A percentile compares a stretch with the other conserved stretches of the same genome.
These are phyloP conservation scores for Griposia aprilina DNA, from an alignment of 2,888 invertebrate species.

Conservation along the genomic window DNA sequence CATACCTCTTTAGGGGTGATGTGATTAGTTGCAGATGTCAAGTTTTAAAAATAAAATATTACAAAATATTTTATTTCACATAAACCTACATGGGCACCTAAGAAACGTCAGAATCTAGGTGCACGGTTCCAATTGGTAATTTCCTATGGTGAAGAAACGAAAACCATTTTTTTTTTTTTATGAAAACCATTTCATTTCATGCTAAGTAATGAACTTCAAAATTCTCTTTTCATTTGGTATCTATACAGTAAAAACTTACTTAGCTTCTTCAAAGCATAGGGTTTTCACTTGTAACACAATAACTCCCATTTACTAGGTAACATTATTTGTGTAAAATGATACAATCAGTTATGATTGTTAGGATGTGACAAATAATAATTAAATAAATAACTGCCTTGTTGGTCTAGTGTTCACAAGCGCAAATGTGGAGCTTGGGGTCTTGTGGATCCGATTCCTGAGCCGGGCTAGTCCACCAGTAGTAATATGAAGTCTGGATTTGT, in stretches of 20 bases:
- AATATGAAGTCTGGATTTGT: not conserved
- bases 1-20: not conserved
- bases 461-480: not conserved
- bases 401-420: not conserved
- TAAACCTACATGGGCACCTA: too few relatives aligned
- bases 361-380: not conserved
- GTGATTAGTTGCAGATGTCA: not conserved
- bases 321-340: not conserved
- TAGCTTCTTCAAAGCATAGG: not conserved
- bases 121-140: too few relatives aligned
- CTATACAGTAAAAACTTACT: not conserved
- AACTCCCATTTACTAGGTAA: not conserved
- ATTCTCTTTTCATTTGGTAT: not conserved
- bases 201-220: not conserved
- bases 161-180: not conserved
- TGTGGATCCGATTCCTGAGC: not conserved
- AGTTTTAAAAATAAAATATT: not conserved
- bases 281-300: not conserved
- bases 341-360: too few relatives aligned
- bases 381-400: not conserved
- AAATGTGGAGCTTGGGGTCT: not conserved
- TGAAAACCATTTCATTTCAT: not conserved
- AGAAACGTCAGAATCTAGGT: too few relatives aligned
- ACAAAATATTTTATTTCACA: too few relatives aligned
- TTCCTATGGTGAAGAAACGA: too few relatives aligned